A percentile compares a stretch with the other conserved stretches of the same genome.
phyloP scores from a whole-genome alignment of 92 coral and sea anemone species.

The Heliopora coerulea region DNA sequence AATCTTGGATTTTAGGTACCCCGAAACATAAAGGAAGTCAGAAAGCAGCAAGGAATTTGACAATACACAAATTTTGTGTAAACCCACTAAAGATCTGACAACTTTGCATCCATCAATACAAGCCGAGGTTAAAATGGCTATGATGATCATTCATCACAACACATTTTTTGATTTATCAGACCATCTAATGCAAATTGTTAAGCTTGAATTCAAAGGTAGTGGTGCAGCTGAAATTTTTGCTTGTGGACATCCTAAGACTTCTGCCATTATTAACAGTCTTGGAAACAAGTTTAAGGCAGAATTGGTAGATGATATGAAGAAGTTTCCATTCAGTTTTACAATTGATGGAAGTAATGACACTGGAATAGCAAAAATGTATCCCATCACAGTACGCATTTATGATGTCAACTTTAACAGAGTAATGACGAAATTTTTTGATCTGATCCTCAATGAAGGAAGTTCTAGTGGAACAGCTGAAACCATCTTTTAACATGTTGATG shows the following conservation, averaged over 20 bases:
- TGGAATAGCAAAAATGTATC: constrained; percentile 57
- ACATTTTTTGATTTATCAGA: constrained; percentile 53
- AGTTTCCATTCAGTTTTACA: constrained; percentile 55
- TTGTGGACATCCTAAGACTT: constrained; percentile 49
- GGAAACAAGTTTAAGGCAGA: constrained; percentile 43
- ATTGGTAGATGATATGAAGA: constrained; percentile 54
- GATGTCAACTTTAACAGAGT: constrained; percentile 54
- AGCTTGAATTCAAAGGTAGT: too few species aligned
- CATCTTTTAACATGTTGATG: too few species aligned
- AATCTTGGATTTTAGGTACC: constrained; percentile 46
- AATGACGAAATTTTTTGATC: constrained; percentile 52
- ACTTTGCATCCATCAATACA: constrained; percentile 43
- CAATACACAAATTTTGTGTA: constrained; percentile 47
- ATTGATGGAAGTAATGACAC: constrained; percentile 60
- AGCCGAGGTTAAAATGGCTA: constrained; percentile 48
- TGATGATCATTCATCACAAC: constrained; percentile 58
- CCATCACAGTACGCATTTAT: constrained; percentile 50
- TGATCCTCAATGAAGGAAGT: too few species aligned
- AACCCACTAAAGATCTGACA: too few species aligned
- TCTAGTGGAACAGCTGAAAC: too few species aligned
- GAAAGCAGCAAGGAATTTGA: constrained; percentile 46
- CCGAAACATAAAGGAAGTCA: constrained; percentile 48
- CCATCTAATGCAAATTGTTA: constrained; percentile 62
- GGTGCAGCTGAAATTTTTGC: constrained; percentile 48
- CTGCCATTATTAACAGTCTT: constrained; percentile 52